These are phyloP conservation scores for Pyrrhia umbra DNA, from an alignment of 2,888 invertebrate genomes.

Conservation along the genomic window DNA sequence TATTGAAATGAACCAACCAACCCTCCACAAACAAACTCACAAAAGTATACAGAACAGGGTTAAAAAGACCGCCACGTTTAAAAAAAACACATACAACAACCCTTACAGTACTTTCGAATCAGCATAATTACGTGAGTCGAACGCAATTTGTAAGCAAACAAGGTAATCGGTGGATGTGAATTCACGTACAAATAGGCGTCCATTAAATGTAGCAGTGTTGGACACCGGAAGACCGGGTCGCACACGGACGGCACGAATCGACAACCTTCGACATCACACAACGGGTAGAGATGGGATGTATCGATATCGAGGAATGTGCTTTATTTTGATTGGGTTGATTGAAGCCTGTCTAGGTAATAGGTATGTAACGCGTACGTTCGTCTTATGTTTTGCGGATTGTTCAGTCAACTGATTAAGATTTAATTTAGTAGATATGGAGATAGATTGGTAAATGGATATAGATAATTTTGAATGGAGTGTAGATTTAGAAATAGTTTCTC, in stretches of 20 bases:
- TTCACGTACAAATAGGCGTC: slow-evolving; percentile 75
- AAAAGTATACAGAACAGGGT: neutral
- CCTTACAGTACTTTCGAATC: slow-evolving; percentile 46
- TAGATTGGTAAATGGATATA: too few relatives aligned
- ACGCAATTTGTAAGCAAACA: slow-evolving; percentile 63
- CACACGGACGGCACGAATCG: slow-evolving; percentile 78
- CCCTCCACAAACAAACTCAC: neutral
- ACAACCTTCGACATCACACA: slow-evolving; percentile 88
- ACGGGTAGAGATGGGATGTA: slow-evolving; percentile 72
- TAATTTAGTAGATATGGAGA: too few relatives aligned
- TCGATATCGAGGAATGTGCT: slow-evolving; percentile 63
- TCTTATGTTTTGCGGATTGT: too few relatives aligned
- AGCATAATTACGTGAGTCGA: slow-evolving; percentile 55
- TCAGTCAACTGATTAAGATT: too few relatives aligned
- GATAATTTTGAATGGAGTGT: too few relatives aligned
- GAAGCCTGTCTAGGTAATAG: too few relatives aligned
- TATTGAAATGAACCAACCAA: neutral
- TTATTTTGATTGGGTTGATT: slow-evolving; percentile 4
- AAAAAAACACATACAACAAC: slow-evolving; percentile 24
- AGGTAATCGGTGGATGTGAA: slow-evolving; percentile 62
- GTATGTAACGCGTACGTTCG: too few relatives aligned
- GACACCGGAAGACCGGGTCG: slow-evolving; percentile 84
- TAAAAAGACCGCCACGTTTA: slow-evolving; percentile 4
- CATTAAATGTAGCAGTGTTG: slow-evolving; percentile 79
- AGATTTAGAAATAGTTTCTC: too few relatives aligned